Evolutionary conservation across 2,113 vertebrate genomes (phyloP).

Genomic region (Cairina moschata): DNA sequence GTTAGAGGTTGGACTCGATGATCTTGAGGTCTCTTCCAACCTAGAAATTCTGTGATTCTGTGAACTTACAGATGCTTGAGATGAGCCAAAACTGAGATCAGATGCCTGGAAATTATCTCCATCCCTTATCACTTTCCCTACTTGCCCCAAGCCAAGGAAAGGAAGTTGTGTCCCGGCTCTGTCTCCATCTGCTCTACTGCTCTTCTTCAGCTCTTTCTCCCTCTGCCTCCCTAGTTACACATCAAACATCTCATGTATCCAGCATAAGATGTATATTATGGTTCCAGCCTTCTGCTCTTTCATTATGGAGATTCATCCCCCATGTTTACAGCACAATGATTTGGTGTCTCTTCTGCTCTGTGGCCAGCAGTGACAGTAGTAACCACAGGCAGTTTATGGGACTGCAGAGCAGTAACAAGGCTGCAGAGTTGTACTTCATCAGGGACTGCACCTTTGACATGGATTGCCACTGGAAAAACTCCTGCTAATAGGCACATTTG

Average conservation of each 20-base stretch:
- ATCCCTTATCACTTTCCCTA: not conserved
- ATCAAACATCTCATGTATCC: not conserved
- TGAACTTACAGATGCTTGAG: not conserved
- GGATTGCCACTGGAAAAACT: not conserved
- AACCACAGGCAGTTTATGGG: not conserved
- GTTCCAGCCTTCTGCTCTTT: not conserved
- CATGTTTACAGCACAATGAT: not conserved
- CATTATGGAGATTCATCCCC: not conserved
- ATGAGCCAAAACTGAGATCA: not conserved
- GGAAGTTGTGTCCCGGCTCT: not conserved
- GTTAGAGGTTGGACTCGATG: no score
- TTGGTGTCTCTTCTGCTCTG: not conserved
- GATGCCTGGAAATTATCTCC: not conserved
- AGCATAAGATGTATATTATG: not conserved
- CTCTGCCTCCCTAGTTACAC: accelerated
- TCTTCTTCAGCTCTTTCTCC: not conserved
- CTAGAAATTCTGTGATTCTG: no score
- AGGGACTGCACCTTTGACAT: accelerated
- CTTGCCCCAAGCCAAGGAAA: not conserved
- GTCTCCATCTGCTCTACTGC: not conserved
- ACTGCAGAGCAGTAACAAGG: not conserved
- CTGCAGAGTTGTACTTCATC: not conserved
- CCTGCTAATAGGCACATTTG: not conserved
- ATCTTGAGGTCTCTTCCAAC: no score
- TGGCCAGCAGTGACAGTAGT: not conserved